Evolutionary conservation across 2,797 vertebrate genomes (phyloP), one percentile per base, ranked within the genome.

Genomic region (Sebastes reedi): DNA sequence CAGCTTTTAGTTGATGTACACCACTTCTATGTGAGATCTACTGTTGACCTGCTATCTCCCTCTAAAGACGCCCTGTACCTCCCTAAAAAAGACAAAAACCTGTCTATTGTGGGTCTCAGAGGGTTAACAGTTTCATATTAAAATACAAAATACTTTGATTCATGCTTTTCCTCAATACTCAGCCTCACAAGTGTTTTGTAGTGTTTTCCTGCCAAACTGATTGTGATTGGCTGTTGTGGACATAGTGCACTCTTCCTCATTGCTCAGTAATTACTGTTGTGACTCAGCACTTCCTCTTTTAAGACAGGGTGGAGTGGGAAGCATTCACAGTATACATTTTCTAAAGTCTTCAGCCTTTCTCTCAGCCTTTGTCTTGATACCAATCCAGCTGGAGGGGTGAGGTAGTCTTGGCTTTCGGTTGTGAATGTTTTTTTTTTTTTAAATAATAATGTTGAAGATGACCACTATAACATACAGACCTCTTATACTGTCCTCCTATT

Each of bases 201-300:
- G 27, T 18, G 10, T 32, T 34, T 71, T 65, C 30, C 32, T 74
- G 39, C 8, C 6, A 56, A 6, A 22, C 50, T 65, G 55, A 46
- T 20, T 36, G 22, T 14, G 27, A 76, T 25, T 62, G 61, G 67
- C 59, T 67, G 58, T 55, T 13, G 54, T 55, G 12, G 56, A 27
- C 76, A 34, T 22, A 3, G n/a, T 50, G 34, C 22, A 1, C 32
- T 72, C 85, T 90, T 90, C 80, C 82, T 79, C 82, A 82, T 89
- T 85, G 84, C 60, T 85, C 55, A 46, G 77, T 92, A 87, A 89
- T 91, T 85, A 75, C 79, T 82, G 77, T 66, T 89, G 61, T 84
- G 88, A 85, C 85, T 81, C 50, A 18, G 70, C 46, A 91, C 89
- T 94, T 95, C 91, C 90, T 90, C 72, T 89, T 85, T 83, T 6